phyloP scores from a whole-genome alignment of 2,888 invertebrate genomes.

The Meiosimyza decipiens region DNA sequence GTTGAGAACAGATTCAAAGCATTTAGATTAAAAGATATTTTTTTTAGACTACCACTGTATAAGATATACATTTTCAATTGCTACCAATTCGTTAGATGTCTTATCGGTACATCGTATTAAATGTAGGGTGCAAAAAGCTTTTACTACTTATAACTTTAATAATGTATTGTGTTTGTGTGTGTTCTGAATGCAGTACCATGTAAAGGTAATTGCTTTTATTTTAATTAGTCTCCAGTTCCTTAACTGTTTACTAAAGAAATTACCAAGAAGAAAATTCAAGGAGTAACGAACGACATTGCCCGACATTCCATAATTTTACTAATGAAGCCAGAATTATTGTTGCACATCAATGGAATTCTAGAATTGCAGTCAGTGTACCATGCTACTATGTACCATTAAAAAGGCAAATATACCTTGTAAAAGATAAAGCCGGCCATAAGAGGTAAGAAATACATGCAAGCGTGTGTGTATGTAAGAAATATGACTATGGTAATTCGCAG shows the following conservation, averaged over 20 bases:
- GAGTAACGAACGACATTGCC: slow-evolving; percentile 65
- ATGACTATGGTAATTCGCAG: no score
- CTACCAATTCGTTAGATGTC: no score
- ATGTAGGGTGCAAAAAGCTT: neutral
- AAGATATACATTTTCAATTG: no score
- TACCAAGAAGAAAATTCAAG: slow-evolving; percentile 33
- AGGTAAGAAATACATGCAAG: no score
- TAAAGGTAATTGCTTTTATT: slow-evolving; percentile 37
- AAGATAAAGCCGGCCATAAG: no score
- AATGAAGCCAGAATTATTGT: slow-evolving; percentile 37
- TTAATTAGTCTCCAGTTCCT: slow-evolving; percentile 35
- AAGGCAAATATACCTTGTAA: no score
- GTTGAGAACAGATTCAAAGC: neutral
- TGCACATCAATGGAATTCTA: neutral
- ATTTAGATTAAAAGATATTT: no score
- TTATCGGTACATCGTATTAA: no score
- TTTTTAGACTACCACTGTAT: no score
- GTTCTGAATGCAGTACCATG: neutral
- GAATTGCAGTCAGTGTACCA: neutral
- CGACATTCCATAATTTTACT: slow-evolving; percentile 53
- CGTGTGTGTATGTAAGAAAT: no score
- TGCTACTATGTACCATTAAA: neutral
- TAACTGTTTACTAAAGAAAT: slow-evolving; percentile 20
- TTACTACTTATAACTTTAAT: neutral
- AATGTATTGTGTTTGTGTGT: neutral